Evolutionary conservation across 1,140 invertebrate genomes (phyloP).

Genomic region (Sitodiplosis mosellana): DNA sequence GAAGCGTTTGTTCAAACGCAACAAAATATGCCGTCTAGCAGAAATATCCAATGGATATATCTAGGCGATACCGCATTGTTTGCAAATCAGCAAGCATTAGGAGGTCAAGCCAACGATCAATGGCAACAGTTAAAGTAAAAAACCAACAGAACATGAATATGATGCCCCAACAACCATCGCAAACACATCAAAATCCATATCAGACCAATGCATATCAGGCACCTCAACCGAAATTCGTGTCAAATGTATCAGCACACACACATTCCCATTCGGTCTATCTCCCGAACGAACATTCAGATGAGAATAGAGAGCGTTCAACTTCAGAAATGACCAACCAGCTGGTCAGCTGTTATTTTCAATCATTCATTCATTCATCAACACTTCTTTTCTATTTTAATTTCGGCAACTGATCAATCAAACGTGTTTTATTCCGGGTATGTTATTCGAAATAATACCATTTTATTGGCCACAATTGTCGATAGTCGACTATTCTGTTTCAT

Average conservation of each 20-base stretch:
- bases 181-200: neutral
- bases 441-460: too few species aligned
- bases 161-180: neutral
- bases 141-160: conserved; percentile 4
- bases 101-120: conserved; percentile 21
- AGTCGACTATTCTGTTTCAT: too few species aligned
- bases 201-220: conserved; percentile 17
- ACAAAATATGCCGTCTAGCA: too few species aligned
- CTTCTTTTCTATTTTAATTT: neutral
- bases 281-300: neutral
- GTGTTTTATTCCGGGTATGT: neutral
- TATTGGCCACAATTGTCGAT: too few species aligned
- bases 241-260: conserved; percentile 3
- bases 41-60: too few species aligned
- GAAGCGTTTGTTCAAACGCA: too few species aligned
- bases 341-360: neutral
- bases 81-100: too few species aligned
- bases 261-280: neutral
- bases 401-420: neutral
- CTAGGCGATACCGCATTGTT: too few species aligned
- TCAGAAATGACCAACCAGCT: too few species aligned
- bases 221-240: conserved; percentile 19
- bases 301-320: too few species aligned
- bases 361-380: too few species aligned
- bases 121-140: conserved; percentile 32